phyloP scores from a whole-genome alignment of 2,888 invertebrate genomes.

The Dilophus febrilis region DNA sequence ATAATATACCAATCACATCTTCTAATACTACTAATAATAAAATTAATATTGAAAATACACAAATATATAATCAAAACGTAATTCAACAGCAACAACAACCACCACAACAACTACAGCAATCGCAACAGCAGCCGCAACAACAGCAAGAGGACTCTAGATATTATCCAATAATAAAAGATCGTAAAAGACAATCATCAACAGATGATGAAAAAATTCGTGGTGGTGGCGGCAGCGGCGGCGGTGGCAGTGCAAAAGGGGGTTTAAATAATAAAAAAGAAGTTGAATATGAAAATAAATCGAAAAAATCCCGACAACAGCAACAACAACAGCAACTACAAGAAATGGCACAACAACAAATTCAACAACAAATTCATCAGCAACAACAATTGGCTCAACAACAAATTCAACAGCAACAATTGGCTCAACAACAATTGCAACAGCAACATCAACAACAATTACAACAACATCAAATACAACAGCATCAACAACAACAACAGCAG shows the following conservation, averaged over 20 bases:
- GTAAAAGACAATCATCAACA: constrained; percentile 50
- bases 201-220: constrained; percentile 27
- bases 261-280: constrained; percentile 6
- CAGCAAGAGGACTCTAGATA: constrained; percentile 51
- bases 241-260: no score
- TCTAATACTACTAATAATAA: no score
- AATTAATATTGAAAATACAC: neutral
- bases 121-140: constrained; percentile 28
- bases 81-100: constrained; percentile 1
- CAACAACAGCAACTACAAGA: constrained; percentile 4
- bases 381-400: constrained; percentile 30
- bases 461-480: constrained; percentile 12
- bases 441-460: constrained; percentile 6
- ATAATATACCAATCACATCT: no score
- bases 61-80: constrained; percentile 20
- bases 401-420: constrained; percentile 11
- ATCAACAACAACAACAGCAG: constrained; percentile 27
- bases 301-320: constrained; percentile 5
- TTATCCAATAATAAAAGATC: constrained; percentile 53
- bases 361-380: constrained; percentile 21
- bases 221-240: no score
- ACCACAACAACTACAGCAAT: neutral
- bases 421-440: constrained; percentile 9
- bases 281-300: constrained; percentile 2
- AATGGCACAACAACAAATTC: constrained; percentile 11